Conservation (phyloP, 2,797 vertebrate species). For the Danio tinwini region DNA sequence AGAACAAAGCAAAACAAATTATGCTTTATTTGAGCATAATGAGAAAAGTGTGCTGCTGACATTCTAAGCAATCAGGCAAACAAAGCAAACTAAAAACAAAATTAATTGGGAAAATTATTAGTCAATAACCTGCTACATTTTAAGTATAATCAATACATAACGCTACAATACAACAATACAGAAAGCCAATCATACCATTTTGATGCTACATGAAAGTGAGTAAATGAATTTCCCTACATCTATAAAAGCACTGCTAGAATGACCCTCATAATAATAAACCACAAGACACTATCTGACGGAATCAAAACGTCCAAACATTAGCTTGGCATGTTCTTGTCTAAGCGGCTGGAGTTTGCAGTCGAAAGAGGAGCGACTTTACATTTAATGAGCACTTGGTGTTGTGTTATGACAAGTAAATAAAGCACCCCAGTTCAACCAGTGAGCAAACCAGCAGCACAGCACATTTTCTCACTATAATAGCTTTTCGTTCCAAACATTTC, state of each 20-base stretch:
- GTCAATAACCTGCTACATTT: too few relatives aligned
- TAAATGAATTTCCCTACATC: background rate
- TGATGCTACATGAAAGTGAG: background rate
- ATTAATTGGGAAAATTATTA: too few relatives aligned
- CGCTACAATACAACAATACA: too few relatives aligned
- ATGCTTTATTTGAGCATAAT: too few relatives aligned
- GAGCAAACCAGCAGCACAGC: conserved; percentile 1
- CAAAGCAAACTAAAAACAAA: too few relatives aligned
- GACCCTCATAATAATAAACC: background rate
- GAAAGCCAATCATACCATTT: background rate
- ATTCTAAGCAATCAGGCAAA: too few relatives aligned
- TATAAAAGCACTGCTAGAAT: conserved; percentile 15
- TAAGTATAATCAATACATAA: too few relatives aligned
- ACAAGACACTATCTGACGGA: conserved; percentile 3
- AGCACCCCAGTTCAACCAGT: conserved; percentile 13
- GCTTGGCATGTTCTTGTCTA: background rate
- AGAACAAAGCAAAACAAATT: too few relatives aligned
- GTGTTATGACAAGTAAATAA: conserved; percentile 26
- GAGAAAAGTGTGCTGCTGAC: too few relatives aligned
- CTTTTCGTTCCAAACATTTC: background rate
- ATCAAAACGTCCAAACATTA: background rate
- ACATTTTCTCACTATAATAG: conserved; percentile 10
- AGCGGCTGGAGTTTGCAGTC: background rate
- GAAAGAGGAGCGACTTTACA: conserved; percentile 28
- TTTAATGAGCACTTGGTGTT: conserved; percentile 47